Conservation (phyloP, 92 coral and sea anemone species). For the Porites rus region DNA sequence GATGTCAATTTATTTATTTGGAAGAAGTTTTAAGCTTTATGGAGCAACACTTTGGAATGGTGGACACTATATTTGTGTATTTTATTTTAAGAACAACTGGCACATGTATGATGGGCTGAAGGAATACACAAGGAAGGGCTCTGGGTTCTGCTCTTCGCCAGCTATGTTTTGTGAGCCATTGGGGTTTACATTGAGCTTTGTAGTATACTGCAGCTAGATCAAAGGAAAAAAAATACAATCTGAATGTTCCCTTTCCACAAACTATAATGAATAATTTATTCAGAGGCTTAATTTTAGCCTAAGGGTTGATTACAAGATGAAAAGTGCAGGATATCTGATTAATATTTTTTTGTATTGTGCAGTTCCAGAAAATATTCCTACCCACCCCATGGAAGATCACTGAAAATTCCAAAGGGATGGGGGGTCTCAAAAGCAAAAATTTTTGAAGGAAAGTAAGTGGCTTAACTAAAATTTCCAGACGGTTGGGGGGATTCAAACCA, state of each 20-base stretch:
- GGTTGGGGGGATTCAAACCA: constrained; percentile 20
- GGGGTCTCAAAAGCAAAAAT: too few relatives aligned
- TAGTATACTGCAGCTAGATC: constrained; percentile 25
- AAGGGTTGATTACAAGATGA: constrained; percentile 20
- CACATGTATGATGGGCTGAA: constrained; percentile 58
- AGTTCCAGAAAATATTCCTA: not conserved
- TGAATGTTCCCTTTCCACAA: constrained; percentile 35
- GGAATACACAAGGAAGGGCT: constrained; percentile 34
- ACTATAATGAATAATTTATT: constrained; percentile 29
- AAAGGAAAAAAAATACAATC: constrained; percentile 17
- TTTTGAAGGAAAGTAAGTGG: not conserved
- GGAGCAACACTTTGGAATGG: too few relatives aligned
- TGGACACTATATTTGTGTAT: constrained; percentile 49
- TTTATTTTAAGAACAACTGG: constrained; percentile 34
- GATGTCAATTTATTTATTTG: too few relatives aligned
- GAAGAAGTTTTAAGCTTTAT: too few relatives aligned
- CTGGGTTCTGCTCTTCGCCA: constrained; percentile 39
- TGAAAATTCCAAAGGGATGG: not conserved
- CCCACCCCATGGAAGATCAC: constrained; percentile 20
- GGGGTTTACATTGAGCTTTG: constrained; percentile 52
- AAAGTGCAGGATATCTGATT: constrained; percentile 19
- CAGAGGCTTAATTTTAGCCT: constrained; percentile 26
- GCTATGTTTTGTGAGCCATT: constrained; percentile 38
- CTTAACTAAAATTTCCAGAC: constrained; percentile 9
- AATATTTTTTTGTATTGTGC: constrained; percentile 5